These are phyloP conservation scores for Meda fulgida DNA, from an alignment of 2,797 vertebrate genomes.

Conservation along the genomic window DNA sequence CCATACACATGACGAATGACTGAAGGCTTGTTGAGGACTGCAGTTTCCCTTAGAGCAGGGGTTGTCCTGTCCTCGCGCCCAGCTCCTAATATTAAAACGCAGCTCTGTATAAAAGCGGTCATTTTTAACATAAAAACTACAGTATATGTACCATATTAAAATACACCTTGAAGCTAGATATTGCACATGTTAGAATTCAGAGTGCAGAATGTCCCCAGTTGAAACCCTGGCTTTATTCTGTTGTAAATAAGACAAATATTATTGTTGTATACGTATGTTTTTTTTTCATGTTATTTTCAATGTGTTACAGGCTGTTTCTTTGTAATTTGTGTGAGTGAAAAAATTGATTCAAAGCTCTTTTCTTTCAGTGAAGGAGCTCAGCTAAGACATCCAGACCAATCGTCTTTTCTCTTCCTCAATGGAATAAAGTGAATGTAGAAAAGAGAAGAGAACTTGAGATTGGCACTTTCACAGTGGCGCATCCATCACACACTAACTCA, in stretches of 20 bases:
- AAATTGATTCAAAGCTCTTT: background rate
- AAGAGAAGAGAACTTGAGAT: slow-evolving; percentile 22
- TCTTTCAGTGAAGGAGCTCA: background rate
- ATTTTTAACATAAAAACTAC: background rate
- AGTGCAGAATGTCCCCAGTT: background rate
- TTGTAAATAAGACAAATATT: no score
- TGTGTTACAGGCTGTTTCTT: background rate
- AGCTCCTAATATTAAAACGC: background rate
- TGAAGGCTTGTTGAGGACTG: background rate
- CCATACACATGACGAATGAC: no score
- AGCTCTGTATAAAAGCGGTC: background rate
- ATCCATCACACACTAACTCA: background rate
- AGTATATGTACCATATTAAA: background rate
- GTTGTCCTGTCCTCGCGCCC: background rate
- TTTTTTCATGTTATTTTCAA: background rate
- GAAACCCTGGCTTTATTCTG: background rate
- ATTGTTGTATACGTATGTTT: no score
- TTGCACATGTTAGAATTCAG: background rate
- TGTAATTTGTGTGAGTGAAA: background rate
- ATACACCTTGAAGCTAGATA: background rate
- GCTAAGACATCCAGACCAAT: background rate
- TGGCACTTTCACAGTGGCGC: background rate
- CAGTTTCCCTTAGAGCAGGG: background rate
- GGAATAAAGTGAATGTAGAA: background rate
- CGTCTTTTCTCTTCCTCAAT: background rate